Evolutionary conservation across 2,113 vertebrate genomes (phyloP).

Genomic region (Tursiops truncatus): DNA sequence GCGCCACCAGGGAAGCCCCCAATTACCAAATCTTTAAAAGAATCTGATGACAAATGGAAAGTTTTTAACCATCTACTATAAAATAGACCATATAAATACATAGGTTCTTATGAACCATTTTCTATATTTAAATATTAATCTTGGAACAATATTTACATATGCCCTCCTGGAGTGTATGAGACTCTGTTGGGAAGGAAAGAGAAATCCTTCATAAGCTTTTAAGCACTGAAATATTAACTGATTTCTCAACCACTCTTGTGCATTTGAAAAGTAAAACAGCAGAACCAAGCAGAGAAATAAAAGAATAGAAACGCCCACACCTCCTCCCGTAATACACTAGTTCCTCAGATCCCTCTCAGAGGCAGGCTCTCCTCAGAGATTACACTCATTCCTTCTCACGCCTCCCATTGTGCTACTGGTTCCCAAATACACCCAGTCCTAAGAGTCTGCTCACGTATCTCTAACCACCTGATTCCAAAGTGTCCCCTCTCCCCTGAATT

Average conservation of each 20-base stretch:
- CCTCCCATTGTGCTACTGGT: neutral
- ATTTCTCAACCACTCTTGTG: neutral
- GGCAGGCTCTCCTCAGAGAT: neutral
- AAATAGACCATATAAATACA: neutral
- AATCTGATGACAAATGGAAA: neutral
- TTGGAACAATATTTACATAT: neutral
- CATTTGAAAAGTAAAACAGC: neutral
- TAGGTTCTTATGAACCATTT: neutral
- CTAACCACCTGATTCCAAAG: neutral
- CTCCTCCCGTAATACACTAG: neutral
- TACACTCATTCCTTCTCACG: neutral
- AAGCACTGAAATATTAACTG: neutral
- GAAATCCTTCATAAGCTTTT: neutral
- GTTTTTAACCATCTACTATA: neutral
- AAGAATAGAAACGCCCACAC: neutral
- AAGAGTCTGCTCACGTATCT: too few species aligned
- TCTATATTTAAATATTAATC: slow-evolving; percentile 7
- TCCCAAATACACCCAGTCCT: neutral
- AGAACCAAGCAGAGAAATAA: neutral
- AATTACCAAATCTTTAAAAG: neutral
- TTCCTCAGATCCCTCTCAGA: neutral
- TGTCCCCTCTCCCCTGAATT: neutral
- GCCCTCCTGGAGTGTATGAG: neutral
- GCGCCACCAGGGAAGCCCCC: too few species aligned
- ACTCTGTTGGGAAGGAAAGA: neutral